Base-by-base conservation (phyloP, 2,113 vertebrate species). In the Phaethon lepturus region DNA sequence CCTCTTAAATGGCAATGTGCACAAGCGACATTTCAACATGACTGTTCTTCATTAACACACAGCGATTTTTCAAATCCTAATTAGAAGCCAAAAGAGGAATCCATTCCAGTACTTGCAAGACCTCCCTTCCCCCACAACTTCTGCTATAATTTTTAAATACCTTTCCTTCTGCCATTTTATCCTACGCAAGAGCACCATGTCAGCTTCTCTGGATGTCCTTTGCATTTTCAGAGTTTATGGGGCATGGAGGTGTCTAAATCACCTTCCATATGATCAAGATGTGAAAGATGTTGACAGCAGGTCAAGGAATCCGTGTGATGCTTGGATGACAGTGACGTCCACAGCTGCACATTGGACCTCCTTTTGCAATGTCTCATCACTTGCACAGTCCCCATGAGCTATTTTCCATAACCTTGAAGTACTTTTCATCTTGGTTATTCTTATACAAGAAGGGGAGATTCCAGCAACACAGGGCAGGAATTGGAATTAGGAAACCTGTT, bases 11-110 rank as follows among this genome's bases (percentile, higher is more conserved):
- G 9, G 10, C 59, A 15, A 1, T 7, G n/a, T 38, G 28, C 45
- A 22, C 23, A n/a, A 91, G 56, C 3, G 28, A 93, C 77, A 85
- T 91, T 93, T 92, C 52, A 42, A 71, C 58, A 13, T 47, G 85
- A 90, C 67, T 90, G 40, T 74, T 86, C 50, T 73, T 96, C 83
- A 86, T 95, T 95, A 96, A 78, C n/a, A 64, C 42, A 7, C 29
- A 38, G 88, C 71, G 47, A 83, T 91, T 90, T 86, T 92, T 95
- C 67, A 95, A 83, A 85, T 66, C 77, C 52, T 95, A 84, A 86
- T 95, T 80, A 96, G 52, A n/a, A 91, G 49, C 10, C 5, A 80
- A 81, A 95, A 90, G 67, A 93, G 59, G 55, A 93, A 91, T 91
- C 29, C 1, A 0, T 92, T 75, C 52, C 71, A 24, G 13, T 66